Evolutionary conservation across 2,888 invertebrate genomes (phyloP).

Genomic region (Celastrina argiolus): DNA sequence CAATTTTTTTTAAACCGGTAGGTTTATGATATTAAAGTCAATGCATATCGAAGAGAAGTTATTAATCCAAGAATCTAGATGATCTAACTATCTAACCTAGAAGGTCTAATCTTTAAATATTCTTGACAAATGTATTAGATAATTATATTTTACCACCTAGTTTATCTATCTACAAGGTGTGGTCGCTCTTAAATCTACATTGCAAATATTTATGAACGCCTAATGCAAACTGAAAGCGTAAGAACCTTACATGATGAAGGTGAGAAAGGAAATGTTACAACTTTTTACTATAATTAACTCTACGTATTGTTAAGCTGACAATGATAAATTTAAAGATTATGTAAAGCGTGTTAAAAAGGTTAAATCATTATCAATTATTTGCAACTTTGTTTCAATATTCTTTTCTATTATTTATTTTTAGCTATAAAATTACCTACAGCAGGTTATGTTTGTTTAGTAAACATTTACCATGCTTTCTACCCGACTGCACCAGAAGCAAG

Average conservation of each 20-base stretch:
- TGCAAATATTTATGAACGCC: background rate
- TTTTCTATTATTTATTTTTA: background rate
- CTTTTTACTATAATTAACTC: slow-evolving; percentile 1
- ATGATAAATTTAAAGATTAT: background rate
- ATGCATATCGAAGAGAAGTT: too few relatives aligned
- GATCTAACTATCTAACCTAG: too few relatives aligned
- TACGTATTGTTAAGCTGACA: background rate
- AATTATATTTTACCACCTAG: too few relatives aligned
- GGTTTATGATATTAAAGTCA: too few relatives aligned
- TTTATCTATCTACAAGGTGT: background rate
- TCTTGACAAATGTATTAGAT: too few relatives aligned
- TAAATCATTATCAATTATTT: background rate
- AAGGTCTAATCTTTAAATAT: too few relatives aligned
- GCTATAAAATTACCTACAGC: too few relatives aligned
- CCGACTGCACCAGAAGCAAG: too few relatives aligned
- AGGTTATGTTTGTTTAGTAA: too few relatives aligned
- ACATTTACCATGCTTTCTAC: too few relatives aligned
- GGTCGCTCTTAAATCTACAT: background rate
- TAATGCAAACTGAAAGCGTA: background rate
- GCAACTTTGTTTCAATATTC: background rate
- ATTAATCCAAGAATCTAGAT: too few relatives aligned
- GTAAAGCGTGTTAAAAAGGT: background rate
- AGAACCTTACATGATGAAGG: background rate
- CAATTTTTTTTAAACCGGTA: too few relatives aligned
- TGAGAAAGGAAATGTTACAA: background rate